Conservation (phyloP, 2,797 vertebrate genomes). For the Pseudochirops cupreus region DNA sequence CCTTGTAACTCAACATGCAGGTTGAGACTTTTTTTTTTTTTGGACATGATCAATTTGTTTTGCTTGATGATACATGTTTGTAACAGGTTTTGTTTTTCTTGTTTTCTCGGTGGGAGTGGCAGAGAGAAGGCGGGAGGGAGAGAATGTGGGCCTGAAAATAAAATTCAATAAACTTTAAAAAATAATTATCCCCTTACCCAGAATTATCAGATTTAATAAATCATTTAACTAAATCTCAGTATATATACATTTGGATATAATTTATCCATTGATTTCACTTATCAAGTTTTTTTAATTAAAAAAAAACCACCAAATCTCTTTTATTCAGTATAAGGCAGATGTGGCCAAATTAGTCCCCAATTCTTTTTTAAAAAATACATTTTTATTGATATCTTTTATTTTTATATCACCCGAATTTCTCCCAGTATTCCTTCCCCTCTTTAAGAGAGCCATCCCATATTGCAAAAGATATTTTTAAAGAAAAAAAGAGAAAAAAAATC, state of each 20-base stretch:
- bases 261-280: background rate
- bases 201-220: slow-evolving; percentile 59
- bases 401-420: background rate
- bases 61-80: background rate
- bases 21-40: background rate
- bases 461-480: background rate
- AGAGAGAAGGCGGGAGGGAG: background rate
- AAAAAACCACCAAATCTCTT: background rate
- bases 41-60: background rate
- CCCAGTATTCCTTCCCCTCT: background rate
- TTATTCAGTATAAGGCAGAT: background rate
- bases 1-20: background rate
- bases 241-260: background rate
- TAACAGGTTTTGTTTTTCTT: background rate
- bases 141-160: background rate
- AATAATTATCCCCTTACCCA: slow-evolving; percentile 24
- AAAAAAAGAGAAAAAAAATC: background rate
- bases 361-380: background rate
- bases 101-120: background rate
- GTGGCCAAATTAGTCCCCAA: background rate
- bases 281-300: background rate
- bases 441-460: background rate
- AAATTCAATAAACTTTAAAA: background rate
- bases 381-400: background rate
- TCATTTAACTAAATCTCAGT: slow-evolving; percentile 59